Evolutionary conservation across 1,140 invertebrate genomes (phyloP).

Genomic region (Plectrocnemia conspersa): DNA sequence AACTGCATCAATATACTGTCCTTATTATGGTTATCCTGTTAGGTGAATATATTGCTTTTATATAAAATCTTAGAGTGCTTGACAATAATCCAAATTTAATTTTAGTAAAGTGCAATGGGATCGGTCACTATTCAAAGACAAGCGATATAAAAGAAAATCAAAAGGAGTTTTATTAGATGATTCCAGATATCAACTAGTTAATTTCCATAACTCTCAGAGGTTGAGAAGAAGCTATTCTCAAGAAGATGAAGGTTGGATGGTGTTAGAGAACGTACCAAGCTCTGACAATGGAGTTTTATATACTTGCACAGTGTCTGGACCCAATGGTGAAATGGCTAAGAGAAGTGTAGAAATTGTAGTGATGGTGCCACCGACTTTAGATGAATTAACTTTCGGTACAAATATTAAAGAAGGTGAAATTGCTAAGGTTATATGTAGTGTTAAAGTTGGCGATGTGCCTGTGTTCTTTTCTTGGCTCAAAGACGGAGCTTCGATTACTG

Average conservation of each 20-base stretch:
- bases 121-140: conserved; percentile 22
- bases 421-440: conserved; percentile 74
- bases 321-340: conserved; percentile 71
- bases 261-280: conserved; percentile 68
- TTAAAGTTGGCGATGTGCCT: conserved; percentile 78
- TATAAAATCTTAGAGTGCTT: not conserved
- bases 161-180: no score
- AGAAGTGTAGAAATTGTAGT: conserved; percentile 61
- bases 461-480: conserved; percentile 79
- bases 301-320: conserved; percentile 74
- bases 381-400: conserved; percentile 41
- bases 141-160: conserved; percentile 27
- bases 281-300: conserved; percentile 67
- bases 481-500: conserved; percentile 60
- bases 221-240: conserved; percentile 35
- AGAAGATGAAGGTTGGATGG: conserved; percentile 54
- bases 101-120: conserved; percentile 34
- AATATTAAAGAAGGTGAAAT: conserved; percentile 33
- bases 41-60: conserved; percentile 39
- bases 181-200: no score
- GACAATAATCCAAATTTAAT: not conserved
- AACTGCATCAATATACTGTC: conserved; percentile 73
- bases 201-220: not conserved
- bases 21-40: conserved; percentile 84
- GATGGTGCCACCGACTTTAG: conserved; percentile 69